Evolutionary conservation across 2,888 invertebrate species (phyloP), one percentile per base, ranked within the genome.

Genomic region (Liodrosophila aerea): DNA sequence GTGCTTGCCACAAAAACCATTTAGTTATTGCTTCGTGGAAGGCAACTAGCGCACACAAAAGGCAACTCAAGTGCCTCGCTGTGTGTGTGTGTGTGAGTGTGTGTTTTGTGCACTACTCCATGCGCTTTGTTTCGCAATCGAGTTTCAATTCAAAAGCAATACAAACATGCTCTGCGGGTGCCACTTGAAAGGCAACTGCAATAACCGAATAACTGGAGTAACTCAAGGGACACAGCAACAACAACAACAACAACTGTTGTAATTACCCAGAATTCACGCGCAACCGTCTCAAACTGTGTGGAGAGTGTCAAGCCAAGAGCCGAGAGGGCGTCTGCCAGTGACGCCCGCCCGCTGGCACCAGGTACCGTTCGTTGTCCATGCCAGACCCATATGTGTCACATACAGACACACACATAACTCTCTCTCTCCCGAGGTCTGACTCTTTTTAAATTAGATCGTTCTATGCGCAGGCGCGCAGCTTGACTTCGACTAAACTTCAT

Each of bases 121-220:
- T 54, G 40, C 43, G 57, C 63, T 63, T 78, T 78, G 85, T 78
- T 78, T 78, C 63, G 80, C 85, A 78, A 78, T 78, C 76, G 85
- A 85, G 53, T 72, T 69, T 68, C 85, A 81, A 81, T 81, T 86
- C 77, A 77, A 86, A 76, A 68, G 78, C 86, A 86, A 86, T 81
- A 71, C 81, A 81, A 81, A 81, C 85, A 81, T 51, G 74, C 80
- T 56, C 80, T 72, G 85, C 80, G 82, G 80, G 80, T 68, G 77
- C 68, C 85, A 68, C 86, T 85, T 81, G 71, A 77, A 62, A 60
- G 43, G 53, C 31, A 40, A 64, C 40, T 37, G 41, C 51, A 22
- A 22, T 22, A 22, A 22, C 22, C 22, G 22, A 22, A 22, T 22
- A 22, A 22, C 22, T 22, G 2, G 22, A 58, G 49, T 41, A 56